Base-by-base conservation (phyloP, 1,140 invertebrate species). In the Drosophila auraria region DNA sequence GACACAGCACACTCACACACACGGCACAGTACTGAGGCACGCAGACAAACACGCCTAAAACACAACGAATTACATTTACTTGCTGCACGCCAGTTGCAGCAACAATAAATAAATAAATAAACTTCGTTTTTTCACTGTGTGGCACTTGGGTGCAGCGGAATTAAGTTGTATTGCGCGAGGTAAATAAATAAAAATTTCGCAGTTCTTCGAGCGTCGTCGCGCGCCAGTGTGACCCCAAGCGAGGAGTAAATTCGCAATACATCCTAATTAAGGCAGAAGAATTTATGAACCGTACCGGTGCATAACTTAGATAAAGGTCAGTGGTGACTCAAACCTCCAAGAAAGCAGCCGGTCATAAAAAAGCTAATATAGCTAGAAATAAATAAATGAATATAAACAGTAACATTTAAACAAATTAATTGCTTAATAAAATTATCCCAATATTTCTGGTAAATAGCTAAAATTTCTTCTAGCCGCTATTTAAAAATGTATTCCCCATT, bases 131-230 rank as follows among this genome's bases (percentile, higher is more conserved):
- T 12, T 11, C 44, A 53, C 53, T 71, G 63, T 53, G n/a, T 30
- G 27, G 20, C 65, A 45, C 81, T 75, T 49, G 25, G 23, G 57
- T 51, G 64, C 44, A 47, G 56, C 40, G 25, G 17, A 80, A 59
- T 80, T 62, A 12, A 42, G 17, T 47, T 50, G 49, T 77, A 38
- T 65, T 44, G 36, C 56, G 63, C 38, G 12, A 70, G 59, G 63
- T 65, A 83, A 80, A 83, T 83, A 83, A 83, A 83, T 80, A 83
- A 83, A 62, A 83, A 75, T 68, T 60, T 51, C 59, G 64, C 70
- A 64, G 63, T 56, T 71, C 40, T 54, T 54, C 63, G 33, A 54
- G 27, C 64, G 64, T 68, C 64, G 64, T 61, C 57, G 36, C 56
- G 60, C 20, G 38, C 57, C 60, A 68, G 63, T 66, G 66, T 70